A percentile compares a stretch with the other conserved stretches of the same genome.
Conservation (phyloP, 2,888 invertebrate genomes). For the Cryptus viduatorius region DNA sequence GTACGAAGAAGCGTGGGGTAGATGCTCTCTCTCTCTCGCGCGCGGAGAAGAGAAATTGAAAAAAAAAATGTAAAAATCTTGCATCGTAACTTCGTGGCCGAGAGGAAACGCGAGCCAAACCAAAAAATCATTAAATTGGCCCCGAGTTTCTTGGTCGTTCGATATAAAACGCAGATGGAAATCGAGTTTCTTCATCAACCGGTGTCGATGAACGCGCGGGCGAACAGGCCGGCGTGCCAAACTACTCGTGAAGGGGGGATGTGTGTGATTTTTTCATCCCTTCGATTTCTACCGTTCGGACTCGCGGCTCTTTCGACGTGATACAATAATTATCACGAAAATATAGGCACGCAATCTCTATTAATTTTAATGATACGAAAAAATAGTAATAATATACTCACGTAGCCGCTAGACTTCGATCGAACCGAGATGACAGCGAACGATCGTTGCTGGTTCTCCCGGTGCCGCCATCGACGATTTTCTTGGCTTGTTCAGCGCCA, state of each 20-base stretch:
- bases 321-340: too few relatives aligned
- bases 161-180: background rate
- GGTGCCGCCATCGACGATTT: slow-evolving; percentile 70
- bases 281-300: background rate
- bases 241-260: background rate
- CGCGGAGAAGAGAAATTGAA: background rate
- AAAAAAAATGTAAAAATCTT: background rate
- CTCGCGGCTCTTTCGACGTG: background rate
- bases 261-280: slow-evolving; percentile 9
- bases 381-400: slow-evolving; percentile 57
- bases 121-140: slow-evolving; percentile 62
- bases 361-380: background rate
- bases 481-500: slow-evolving; percentile 65
- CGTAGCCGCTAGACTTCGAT: slow-evolving; percentile 72
- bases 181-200: slow-evolving; percentile 50
- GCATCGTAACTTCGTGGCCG: background rate
- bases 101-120: slow-evolving; percentile 58
- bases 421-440: slow-evolving; percentile 71
- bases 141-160: slow-evolving; percentile 30
- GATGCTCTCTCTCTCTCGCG: background rate
- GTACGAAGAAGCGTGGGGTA: slow-evolving; percentile 44
- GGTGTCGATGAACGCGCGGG: slow-evolving; percentile 63
- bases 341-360: background rate
- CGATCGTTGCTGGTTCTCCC: slow-evolving; percentile 69
- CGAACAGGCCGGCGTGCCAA: slow-evolving; percentile 25